Evolutionary conservation across 2,888 invertebrate species (phyloP).

Genomic region (Linyphia triangularis): DNA sequence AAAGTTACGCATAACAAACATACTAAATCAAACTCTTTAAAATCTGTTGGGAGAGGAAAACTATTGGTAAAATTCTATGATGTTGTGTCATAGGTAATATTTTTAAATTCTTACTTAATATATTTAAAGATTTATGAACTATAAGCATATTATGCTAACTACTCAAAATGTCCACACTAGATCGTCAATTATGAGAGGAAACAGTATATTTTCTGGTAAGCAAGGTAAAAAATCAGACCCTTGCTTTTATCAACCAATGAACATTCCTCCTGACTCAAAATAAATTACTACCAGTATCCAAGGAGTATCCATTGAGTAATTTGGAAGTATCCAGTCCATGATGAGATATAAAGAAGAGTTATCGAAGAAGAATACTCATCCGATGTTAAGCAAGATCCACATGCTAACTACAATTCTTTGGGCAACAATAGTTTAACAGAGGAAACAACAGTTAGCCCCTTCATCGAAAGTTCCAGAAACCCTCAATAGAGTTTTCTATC

Average conservation of each 20-base stretch:
- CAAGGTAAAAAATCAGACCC: neutral
- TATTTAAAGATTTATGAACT: too few species aligned
- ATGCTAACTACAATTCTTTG: constrained; percentile 68
- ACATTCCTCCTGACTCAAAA: neutral
- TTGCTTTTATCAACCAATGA: neutral
- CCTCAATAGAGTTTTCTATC: constrained; percentile 68
- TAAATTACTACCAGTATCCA: neutral
- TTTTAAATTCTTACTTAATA: too few species aligned
- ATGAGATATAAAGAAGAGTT: constrained; percentile 17
- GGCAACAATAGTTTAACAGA: constrained; percentile 61
- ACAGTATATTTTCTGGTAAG: too few species aligned
- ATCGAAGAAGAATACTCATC: constrained; percentile 42
- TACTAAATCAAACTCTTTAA: too few species aligned
- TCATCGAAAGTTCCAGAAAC: constrained; percentile 54
- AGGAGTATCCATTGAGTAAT: constrained; percentile 10
- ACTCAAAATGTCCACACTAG: too few species aligned
- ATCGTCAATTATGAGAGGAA: neutral
- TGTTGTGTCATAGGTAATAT: too few species aligned
- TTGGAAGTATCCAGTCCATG: constrained; percentile 20
- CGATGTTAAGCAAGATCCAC: constrained; percentile 35
- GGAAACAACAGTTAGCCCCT: constrained; percentile 72
- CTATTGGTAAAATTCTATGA: too few species aligned
- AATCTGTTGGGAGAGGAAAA: too few species aligned
- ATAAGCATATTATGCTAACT: too few species aligned
- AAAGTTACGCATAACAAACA: too few species aligned